A percentile compares a stretch with the other conserved stretches of the same genome.
phyloP scores from a whole-genome alignment of 2,113 vertebrate genomes.

The Panthera uncia region DNA sequence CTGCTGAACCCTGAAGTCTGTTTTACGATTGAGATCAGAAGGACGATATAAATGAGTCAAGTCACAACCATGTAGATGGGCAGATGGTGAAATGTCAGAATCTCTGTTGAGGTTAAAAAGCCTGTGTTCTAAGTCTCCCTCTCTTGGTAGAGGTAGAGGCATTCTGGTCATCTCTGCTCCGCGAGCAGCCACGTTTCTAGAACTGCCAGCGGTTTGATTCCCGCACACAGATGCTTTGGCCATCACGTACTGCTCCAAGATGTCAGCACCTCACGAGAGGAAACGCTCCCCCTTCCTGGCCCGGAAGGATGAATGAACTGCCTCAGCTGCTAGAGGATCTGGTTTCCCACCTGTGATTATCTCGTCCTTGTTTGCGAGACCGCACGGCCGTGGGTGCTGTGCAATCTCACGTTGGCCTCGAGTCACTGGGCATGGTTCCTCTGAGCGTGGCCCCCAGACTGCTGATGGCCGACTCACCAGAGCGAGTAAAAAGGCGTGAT shows the following conservation, averaged over 20 bases:
- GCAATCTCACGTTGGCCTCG: fast-evolving
- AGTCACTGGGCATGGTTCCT: background rate
- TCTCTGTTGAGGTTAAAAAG: background rate
- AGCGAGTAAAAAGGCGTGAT: background rate
- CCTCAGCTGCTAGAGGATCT: background rate
- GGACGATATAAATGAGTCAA: background rate
- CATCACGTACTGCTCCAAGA: background rate
- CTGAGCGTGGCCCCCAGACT: background rate
- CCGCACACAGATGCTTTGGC: background rate
- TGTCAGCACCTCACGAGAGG: background rate
- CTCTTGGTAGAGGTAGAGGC: background rate
- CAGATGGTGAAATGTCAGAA: background rate
- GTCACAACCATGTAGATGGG: background rate
- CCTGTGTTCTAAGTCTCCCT: background rate
- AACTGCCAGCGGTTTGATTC: background rate
- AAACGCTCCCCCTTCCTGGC: background rate
- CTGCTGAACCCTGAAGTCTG: background rate
- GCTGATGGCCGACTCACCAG: background rate
- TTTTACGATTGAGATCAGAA: background rate
- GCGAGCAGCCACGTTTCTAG: background rate
- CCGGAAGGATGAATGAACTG: background rate
- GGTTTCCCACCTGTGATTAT: background rate
- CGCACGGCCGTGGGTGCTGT: background rate
- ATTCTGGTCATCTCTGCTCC: background rate
- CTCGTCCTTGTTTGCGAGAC: background rate